These are phyloP conservation scores for Pemphredon lugubris DNA, from an alignment of 2,888 invertebrate genomes.

Conservation along the genomic window DNA sequence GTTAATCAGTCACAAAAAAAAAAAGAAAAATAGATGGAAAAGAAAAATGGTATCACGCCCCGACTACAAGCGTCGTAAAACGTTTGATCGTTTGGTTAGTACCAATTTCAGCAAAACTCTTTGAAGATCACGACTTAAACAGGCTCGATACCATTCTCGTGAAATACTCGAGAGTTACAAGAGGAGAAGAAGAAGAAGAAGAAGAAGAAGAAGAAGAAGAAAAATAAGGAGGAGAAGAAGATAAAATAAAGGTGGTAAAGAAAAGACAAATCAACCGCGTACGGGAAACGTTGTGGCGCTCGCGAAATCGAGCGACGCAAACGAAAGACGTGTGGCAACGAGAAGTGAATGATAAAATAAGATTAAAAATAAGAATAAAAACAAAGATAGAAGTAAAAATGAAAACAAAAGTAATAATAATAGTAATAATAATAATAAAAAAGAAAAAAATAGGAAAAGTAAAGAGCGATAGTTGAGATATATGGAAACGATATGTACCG, in stretches of 20 bases:
- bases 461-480: conserved; percentile 56
- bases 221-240: no score
- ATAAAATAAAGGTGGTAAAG: no score
- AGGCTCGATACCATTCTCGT: conserved; percentile 34
- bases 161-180: conserved; percentile 2
- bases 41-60: not conserved
- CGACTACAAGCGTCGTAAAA: not conserved
- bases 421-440: conserved; percentile 24
- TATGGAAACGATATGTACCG: conserved; percentile 77
- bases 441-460: conserved; percentile 14
- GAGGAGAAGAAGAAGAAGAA: not conserved
- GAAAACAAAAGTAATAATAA: no score
- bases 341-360: no score
- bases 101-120: conserved; percentile 28
- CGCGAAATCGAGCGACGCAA: conserved; percentile 9
- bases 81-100: conserved; percentile 29
- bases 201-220: conserved; percentile 5
- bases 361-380: no score
- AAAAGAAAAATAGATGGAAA: not conserved
- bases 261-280: conserved; percentile 8
- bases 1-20: no score
- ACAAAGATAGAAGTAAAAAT: no score
- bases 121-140: conserved; percentile 14
- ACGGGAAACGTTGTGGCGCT: conserved; percentile 2
- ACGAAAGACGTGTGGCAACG: conserved; percentile 15